Evolutionary conservation across 2,888 invertebrate species (phyloP), one percentile per base, ranked within the genome.

Genomic region (Nebria salina): DNA sequence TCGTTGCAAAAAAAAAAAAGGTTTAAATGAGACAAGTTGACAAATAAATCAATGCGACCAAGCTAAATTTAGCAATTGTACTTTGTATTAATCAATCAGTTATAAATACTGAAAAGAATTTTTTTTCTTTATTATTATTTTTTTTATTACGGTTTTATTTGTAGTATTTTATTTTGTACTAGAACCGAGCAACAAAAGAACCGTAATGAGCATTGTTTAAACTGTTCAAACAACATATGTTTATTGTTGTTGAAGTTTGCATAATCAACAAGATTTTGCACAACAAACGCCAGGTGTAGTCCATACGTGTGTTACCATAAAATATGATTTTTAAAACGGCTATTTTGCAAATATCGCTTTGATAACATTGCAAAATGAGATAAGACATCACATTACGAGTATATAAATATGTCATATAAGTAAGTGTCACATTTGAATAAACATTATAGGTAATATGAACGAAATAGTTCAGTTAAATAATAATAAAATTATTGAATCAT

Each of bases 241-340:
- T 70, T 75, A 80, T 80, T 75, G 66, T 80, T 75, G 75, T 80
- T 75, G 75, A 70, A 25, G 75, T 79, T 79, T 79, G 79, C 79
- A 79, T 79, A 79, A 79, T 79, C 79, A 79, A 70, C 75, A 75
- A 66, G 68, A 75, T 79, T 79, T 75, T 75, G 26, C 79, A 74
- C 65, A 54, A 68, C 34, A 54, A 70, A 43, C 65, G 73, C 65
- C 79, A 80, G 80, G 64, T 80, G 80, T 43, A 26, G 34, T 26
- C 34, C 34, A 34, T 26, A 34, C 54, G 42, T 54, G 20, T 8
- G 9, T 25, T 8, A 13, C 26, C 42, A 25, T 9, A 11, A 20
- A 75, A 26, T 75, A 9, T 75, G 15, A 54, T 75, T 75, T 54
- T 54, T 54, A 54, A 54, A 54, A 54, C 54, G 13, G 8, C 13